phyloP scores from a whole-genome alignment of 2,888 invertebrate species.

The Notodonta dromedarius region DNA sequence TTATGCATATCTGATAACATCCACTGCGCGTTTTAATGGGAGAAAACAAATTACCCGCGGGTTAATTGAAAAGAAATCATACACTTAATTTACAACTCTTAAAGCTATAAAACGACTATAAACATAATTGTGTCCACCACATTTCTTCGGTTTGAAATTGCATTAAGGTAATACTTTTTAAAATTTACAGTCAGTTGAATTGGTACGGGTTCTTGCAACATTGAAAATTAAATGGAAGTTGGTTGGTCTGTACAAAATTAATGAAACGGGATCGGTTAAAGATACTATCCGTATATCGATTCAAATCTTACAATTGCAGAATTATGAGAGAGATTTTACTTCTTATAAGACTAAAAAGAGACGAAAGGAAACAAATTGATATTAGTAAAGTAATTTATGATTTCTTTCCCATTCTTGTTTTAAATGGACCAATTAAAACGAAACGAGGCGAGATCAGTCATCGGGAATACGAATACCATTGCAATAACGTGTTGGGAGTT shows the following conservation, averaged over 20 bases:
- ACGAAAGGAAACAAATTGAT: no score
- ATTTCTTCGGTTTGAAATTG: constrained; percentile 9
- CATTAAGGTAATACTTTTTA: neutral
- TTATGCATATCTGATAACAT: constrained; percentile 16
- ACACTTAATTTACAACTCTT: constrained; percentile 25
- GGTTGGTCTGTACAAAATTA: no score
- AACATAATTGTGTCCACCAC: constrained; percentile 31
- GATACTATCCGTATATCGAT: no score
- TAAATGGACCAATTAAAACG: neutral
- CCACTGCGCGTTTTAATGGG: constrained; percentile 27
- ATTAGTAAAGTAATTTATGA: no score
- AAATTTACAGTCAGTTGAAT: neutral
- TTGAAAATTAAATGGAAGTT: no score
- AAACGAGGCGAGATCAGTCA: neutral
- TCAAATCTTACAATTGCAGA: no score
- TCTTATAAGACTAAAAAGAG: no score
- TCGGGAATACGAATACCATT: neutral
- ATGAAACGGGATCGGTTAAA: no score
- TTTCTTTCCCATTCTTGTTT: no score
- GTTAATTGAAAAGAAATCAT: constrained; percentile 42
- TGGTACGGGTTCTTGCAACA: neutral
- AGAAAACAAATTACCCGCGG: constrained; percentile 29
- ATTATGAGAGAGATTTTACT: no score
- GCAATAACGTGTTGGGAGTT: neutral
- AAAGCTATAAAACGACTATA: constrained; percentile 34